A percentile compares a stretch with the other conserved stretches of the same genome.
These are phyloP conservation scores for Esox lucius DNA, from an alignment of 2,797 vertebrate species.

Conservation along the genomic window DNA sequence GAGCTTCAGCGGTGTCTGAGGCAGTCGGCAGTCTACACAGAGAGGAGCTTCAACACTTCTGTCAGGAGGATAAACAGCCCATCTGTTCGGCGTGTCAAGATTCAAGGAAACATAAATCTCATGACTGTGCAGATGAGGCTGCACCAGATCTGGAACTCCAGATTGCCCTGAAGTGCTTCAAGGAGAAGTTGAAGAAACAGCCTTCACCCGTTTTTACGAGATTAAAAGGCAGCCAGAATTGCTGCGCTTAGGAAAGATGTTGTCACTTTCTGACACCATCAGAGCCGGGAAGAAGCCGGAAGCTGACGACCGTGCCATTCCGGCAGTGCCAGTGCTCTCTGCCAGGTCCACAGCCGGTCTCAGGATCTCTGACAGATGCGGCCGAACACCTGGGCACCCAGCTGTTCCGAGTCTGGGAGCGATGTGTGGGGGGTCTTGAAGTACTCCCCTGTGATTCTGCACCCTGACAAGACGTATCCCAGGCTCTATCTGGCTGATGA, in stretches of 20 bases:
- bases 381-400: not conserved
- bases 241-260: not conserved
- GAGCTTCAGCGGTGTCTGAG: no score
- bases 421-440: not conserved
- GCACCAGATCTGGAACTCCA: not conserved
- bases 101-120: not conserved
- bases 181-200: not conserved
- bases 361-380: no score
- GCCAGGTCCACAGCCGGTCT: no score
- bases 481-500: not conserved
- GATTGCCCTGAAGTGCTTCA: not conserved
- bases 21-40: no score
- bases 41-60: no score
- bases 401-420: not conserved
- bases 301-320: no score
- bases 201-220: not conserved
- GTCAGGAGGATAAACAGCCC: no score
- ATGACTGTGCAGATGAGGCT: not conserved
- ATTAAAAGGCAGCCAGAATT: not conserved
- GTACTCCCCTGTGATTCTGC: not conserved
- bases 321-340: no score
- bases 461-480: not conserved
- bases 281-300: no score
- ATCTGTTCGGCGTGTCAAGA: not conserved
- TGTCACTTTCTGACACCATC: no score